These are phyloP conservation scores for Fulmarus glacialis DNA, from an alignment of 2,113 vertebrate genomes.

Conservation along the genomic window DNA sequence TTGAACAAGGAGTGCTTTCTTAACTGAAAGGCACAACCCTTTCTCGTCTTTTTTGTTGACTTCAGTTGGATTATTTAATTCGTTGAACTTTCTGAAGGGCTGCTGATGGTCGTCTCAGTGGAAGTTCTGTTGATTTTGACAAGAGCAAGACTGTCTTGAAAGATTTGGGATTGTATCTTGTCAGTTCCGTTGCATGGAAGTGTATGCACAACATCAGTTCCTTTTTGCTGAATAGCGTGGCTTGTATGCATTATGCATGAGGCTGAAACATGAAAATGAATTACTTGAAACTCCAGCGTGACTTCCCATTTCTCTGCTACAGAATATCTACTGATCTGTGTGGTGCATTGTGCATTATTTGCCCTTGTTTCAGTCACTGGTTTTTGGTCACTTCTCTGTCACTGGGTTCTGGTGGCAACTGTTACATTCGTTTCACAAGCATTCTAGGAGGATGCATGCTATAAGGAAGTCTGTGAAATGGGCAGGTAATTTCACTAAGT, in stretches of 20 bases:
- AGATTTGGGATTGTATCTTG: background rate
- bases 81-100: background rate
- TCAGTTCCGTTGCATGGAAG: background rate
- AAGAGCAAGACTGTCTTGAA: background rate
- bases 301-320: background rate
- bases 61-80: background rate
- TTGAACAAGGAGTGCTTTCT: background rate
- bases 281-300: background rate
- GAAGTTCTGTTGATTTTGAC: background rate
- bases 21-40: background rate
- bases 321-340: background rate
- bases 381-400: background rate
- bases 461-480: background rate
- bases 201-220: background rate
- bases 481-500: background rate
- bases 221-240: no score
- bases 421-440: background rate
- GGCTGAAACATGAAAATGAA: background rate
- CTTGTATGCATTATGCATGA: background rate
- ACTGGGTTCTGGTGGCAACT: background rate
- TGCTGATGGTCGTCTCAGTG: background rate
- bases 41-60: background rate
- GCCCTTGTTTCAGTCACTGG: background rate
- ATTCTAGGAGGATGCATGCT: background rate
- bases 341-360: background rate